phyloP scores from a whole-genome alignment of 1,140 invertebrate species.

The Aphelenchoides fujianensis region DNA sequence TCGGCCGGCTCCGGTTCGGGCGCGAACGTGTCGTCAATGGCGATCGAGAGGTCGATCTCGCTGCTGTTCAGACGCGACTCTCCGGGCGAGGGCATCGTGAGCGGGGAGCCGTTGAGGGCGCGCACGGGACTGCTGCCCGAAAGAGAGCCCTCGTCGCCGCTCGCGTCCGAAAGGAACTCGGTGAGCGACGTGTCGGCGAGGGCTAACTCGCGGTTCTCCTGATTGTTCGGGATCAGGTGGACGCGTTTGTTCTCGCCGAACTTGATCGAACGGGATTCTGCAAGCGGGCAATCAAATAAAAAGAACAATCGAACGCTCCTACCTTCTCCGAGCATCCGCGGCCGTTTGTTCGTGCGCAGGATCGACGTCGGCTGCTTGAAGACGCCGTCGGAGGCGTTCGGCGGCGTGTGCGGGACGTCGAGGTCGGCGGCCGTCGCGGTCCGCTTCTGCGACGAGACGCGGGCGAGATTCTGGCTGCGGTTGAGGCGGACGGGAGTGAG shows the following conservation, averaged over 20 bases:
- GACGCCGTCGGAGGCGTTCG: not conserved
- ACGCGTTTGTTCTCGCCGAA: not conserved
- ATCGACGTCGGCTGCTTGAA: not conserved
- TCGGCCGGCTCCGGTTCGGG: too few species aligned
- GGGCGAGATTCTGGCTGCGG: not conserved
- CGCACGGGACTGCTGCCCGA: too few species aligned
- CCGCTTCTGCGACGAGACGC: not conserved
- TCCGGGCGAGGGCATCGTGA: too few species aligned
- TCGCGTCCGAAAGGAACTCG: not conserved
- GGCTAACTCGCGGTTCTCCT: not conserved
- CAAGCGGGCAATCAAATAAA: not conserved
- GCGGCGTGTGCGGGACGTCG: not conserved
- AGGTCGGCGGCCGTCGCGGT: not conserved
- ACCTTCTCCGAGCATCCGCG: not conserved
- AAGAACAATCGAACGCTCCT: not conserved
- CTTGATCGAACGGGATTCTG: not conserved
- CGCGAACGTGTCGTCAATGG: too few species aligned
- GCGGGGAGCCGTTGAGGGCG: too few species aligned
- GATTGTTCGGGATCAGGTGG: conserved; percentile 3
- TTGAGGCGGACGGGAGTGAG: not conserved
- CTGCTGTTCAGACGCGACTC: too few species aligned
- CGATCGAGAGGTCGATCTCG: too few species aligned
- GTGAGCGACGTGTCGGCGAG: not conserved
- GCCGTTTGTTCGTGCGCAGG: conserved; percentile 5
- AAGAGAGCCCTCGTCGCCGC: conserved; percentile 10